Conservation (phyloP, 2,888 invertebrate species). For the Pyrocoelia pectoralis region DNA sequence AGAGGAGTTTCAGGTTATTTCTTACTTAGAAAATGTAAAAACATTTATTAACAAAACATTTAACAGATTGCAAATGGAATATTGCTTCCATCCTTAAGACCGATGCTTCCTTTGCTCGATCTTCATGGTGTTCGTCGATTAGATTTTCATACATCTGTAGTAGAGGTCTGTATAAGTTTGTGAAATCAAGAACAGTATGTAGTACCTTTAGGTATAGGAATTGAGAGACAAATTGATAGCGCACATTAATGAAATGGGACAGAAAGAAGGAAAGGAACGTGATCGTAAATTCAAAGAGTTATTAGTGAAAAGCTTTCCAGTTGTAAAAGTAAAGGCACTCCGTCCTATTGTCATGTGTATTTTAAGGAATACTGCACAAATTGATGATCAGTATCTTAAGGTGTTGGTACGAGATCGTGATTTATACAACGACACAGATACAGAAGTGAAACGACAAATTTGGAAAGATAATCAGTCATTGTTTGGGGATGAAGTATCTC, state of each 20-base stretch:
- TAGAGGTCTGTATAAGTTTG: slow-evolving; percentile 70
- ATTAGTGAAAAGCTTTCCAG: slow-evolving; percentile 90
- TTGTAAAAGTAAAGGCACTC: slow-evolving; percentile 88
- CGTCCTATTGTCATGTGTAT: slow-evolving; percentile 96
- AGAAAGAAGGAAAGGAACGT: slow-evolving; percentile 73
- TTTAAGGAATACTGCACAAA: slow-evolving; percentile 89
- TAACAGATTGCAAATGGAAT: slow-evolving; percentile 87
- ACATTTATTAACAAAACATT: neutral
- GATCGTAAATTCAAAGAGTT: slow-evolving; percentile 90
- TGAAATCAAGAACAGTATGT: neutral
- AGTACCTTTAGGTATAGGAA: slow-evolving; percentile 57
- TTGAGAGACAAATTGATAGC: slow-evolving; percentile 75
- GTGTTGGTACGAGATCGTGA: slow-evolving; percentile 85
- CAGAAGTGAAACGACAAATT: slow-evolving; percentile 96
- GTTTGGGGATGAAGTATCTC: slow-evolving; percentile 97
- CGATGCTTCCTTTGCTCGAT: slow-evolving; percentile 94
- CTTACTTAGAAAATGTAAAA: neutral
- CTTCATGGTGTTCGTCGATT: slow-evolving; percentile 90
- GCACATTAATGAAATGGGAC: slow-evolving; percentile 85
- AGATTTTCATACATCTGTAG: slow-evolving; percentile 94
- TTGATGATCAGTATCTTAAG: slow-evolving; percentile 87
- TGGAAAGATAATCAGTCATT: slow-evolving; percentile 98
- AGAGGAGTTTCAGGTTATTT: slow-evolving; percentile 90
- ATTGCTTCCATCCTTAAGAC: slow-evolving; percentile 87
- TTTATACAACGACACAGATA: slow-evolving; percentile 92